Base-by-base conservation (phyloP, 2,888 invertebrate species). In the Helleia helle region DNA sequence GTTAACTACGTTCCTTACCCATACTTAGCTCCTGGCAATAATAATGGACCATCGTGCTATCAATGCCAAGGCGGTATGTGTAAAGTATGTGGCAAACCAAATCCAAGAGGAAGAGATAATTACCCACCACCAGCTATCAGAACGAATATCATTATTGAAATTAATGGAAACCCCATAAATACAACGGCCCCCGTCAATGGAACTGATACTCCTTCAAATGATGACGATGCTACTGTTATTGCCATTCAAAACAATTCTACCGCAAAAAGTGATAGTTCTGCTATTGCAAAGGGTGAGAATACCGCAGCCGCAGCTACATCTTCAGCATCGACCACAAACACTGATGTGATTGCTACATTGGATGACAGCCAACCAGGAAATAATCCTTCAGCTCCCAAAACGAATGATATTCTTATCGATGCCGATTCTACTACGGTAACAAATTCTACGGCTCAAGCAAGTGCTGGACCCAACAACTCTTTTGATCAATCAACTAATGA, bases 121-220 rank as follows among this genome's bases (percentile, higher is more conserved):
- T 22, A 22, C 2, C 26, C 22, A 1, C 31, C 38, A 13, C 13
- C 42, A 5, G 13, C 36, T 7, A 41, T 48, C 30, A 52, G 45
- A 36, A 51, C 61, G 1, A 59, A 58, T 13, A 57, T 72, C 24
- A 48, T 56, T 2, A 54, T 71, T 30, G 58, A 64, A 17, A 49
- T 56, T 2, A 49, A 36, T 13, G 41, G 48, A 36, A 40, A 43
- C 24, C 6, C 22, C 5, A 46, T 29, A 28, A 24, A 50, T 1
- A 8, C 12, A 7, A n/a, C 8, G 1, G 3, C 9, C 7, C 6
- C n/a, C 3, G 18, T 11, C 18, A 31, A 34, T 3, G 34, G 4
- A 1, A 34, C 34, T n/a, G n/a, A n/a, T n/a, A n/a, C n/a, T n/a
- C n/a, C n/a, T n/a, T n/a, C n/a, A n/a, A n/a, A n/a, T n/a, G n/a